These are phyloP conservation scores for Chanos chanos DNA, from an alignment of 2,797 vertebrate species.

Conservation along the genomic window DNA sequence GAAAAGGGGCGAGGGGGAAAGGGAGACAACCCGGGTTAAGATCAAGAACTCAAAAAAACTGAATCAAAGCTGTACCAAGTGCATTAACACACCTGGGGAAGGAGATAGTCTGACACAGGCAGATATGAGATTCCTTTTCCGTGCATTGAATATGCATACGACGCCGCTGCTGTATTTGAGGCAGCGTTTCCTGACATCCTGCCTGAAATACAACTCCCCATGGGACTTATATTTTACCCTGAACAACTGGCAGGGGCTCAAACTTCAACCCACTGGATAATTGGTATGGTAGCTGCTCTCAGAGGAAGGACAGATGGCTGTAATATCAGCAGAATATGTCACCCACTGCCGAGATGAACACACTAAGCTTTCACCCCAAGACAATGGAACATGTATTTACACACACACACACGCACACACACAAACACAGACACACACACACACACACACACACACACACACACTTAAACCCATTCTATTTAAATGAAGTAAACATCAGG, in stretches of 20 bases:
- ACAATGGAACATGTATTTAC: conserved; percentile 21
- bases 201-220: conserved; percentile 30
- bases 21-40: conserved; percentile 26
- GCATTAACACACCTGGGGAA: conserved; percentile 46
- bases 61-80: conserved; percentile 42
- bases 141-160: conserved; percentile 1
- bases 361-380: conserved; percentile 24
- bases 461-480: not conserved
- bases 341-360: conserved; percentile 34
- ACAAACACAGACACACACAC: not conserved
- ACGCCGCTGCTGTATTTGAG: not conserved
- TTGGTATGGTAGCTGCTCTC: conserved; percentile 49
- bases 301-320: conserved; percentile 58
- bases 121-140: conserved; percentile 15
- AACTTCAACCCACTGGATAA: conserved; percentile 48
- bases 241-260: conserved; percentile 51
- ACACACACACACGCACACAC: not conserved
- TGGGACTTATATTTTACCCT: conserved; percentile 40
- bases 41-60: conserved; percentile 42
- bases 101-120: conserved; percentile 2
- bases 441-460: not conserved
- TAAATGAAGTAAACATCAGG: no score
- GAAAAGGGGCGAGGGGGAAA: conserved; percentile 21
- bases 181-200: conserved; percentile 36
- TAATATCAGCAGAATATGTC: conserved; percentile 48